Conservation (phyloP, 2,888 invertebrate species). For the Onthophagus sagittarius region DNA sequence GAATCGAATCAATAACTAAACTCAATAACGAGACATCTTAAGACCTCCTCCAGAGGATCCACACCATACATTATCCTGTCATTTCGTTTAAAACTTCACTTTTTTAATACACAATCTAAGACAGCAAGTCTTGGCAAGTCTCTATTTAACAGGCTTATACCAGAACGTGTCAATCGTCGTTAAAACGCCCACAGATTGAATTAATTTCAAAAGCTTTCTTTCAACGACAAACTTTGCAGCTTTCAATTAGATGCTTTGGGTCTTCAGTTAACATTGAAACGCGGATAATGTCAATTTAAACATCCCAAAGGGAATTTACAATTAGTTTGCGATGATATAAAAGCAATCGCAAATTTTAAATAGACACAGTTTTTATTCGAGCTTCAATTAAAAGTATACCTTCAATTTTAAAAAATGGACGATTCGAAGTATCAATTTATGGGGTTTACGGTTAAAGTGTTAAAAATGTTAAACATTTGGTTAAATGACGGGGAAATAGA, state of each 20-base stretch:
- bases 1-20: too few species aligned
- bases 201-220: background rate
- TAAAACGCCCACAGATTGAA: background rate
- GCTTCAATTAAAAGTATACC: background rate
- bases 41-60: background rate
- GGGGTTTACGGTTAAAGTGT: constrained; percentile 17
- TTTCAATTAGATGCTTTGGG: background rate
- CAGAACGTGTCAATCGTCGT: background rate
- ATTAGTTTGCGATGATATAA: background rate
- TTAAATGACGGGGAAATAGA: constrained; percentile 12
- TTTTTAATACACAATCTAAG: too few species aligned
- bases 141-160: background rate
- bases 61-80: background rate
- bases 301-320: background rate
- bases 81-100: background rate
- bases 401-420: background rate
- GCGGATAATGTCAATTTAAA: background rate
- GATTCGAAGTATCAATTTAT: constrained; percentile 13
- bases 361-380: background rate
- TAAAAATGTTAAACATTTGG: constrained; percentile 21
- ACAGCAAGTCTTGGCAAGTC: too few species aligned
- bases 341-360: background rate
- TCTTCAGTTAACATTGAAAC: background rate
- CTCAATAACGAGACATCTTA: too few species aligned
- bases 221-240: background rate